Base-by-base conservation (phyloP, 2,888 invertebrate genomes). In the Drosophila imparisetae region DNA sequence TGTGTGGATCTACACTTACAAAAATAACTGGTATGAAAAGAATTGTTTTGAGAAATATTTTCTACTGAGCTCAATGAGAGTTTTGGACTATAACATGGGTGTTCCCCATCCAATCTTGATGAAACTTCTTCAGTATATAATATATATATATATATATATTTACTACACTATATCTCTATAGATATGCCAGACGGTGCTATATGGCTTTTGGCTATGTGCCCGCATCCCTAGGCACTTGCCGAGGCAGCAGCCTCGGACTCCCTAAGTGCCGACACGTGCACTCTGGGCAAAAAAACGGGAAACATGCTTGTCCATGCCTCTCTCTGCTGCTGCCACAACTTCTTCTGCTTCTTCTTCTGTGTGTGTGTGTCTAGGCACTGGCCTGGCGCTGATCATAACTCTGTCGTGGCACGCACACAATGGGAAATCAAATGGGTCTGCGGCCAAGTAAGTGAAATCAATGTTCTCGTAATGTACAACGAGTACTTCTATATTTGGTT, bases 221-320 rank as follows among this genome's bases (percentile, higher is more conserved):
- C 83, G 83, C 88, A 87, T 87, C 77, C 11, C 57, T 11, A 38
- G 61, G 71, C 87, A 84, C 89, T 89, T 84, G 89, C 73, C 66
- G 62, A 48, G 27, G 48, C 48, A 15, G 57, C 69, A 36, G 48
- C 52, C 48, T 61, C 54, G 62, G 65, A 52, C 52, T 49, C 66
- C 65, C 52, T 78, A 82, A 82, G 81, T 82, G 81, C 81, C 84
- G 82, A 86, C 85, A 86, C 89, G 85, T 89, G 85, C 85, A 86
- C 69, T 78, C 67, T 72, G 58, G 58, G 78, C 72, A 75, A 76
- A 55, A 55, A 55, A 24, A 24, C 72, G 72, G 77, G 72, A 79
- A 75, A 71, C 60, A 50, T 29, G 27, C 18, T 58, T 50, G 54
- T 60, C 70, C 79, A 69, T 42, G 42, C 42, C 42, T 21, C 42